Evolutionary conservation across 2,113 vertebrate genomes (phyloP).

Genomic region (Pseudonaja textilis): DNA sequence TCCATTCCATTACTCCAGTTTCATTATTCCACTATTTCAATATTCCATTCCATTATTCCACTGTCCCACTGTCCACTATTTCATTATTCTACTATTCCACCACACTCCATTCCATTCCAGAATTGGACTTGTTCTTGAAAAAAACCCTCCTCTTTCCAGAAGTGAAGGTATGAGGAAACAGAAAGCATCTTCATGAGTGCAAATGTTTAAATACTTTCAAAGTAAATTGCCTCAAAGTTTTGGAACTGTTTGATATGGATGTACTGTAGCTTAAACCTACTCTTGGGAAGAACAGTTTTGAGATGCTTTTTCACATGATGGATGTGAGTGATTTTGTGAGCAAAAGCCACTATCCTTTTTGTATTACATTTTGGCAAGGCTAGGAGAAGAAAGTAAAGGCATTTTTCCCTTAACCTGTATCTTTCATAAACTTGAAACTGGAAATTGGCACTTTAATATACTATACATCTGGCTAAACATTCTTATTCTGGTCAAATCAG

Average conservation of each 20-base stretch:
- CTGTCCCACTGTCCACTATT: no score
- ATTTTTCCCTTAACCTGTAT: conserved; percentile 65
- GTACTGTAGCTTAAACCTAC: conserved; percentile 19
- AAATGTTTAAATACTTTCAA: neutral
- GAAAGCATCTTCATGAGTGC: neutral
- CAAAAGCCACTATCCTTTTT: conserved; percentile 57
- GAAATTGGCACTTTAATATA: conserved; percentile 66
- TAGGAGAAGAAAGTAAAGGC: conserved; percentile 55
- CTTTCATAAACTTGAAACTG: conserved; percentile 65
- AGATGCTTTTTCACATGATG: conserved; percentile 61
- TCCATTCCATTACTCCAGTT: neutral
- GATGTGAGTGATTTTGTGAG: conserved; percentile 65
- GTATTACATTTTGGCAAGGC: conserved; percentile 45
- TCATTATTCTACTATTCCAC: neutral
- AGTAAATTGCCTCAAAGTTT: conserved; percentile 38
- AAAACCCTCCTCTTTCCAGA: neutral
- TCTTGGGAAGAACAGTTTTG: conserved; percentile 39
- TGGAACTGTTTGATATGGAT: conserved; percentile 35
- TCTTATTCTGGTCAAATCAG: conserved; percentile 62
- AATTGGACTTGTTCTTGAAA: neutral
- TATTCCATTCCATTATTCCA: neutral
- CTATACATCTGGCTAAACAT: conserved; percentile 67
- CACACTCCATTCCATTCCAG: neutral
- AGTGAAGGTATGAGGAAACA: neutral
- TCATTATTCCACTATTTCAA: neutral